Evolutionary conservation across 2,113 vertebrate genomes (phyloP).

Genomic region (Puma concolor): DNA sequence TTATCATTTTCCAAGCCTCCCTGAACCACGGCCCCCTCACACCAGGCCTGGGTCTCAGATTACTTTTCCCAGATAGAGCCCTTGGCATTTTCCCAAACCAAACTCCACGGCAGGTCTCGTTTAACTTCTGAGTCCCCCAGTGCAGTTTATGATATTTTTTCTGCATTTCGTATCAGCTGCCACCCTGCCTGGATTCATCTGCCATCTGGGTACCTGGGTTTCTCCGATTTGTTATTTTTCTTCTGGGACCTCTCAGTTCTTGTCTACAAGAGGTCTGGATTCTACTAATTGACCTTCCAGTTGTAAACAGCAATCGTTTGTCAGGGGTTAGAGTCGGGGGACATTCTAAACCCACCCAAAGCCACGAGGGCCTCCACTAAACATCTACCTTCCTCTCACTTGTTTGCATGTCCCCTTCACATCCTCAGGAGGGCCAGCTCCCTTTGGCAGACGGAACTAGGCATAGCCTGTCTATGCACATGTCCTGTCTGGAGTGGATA

Average conservation of each 20-base stretch:
- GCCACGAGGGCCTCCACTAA: background rate
- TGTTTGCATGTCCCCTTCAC: background rate
- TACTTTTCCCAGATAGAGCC: slow-evolving; percentile 22
- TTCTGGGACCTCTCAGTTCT: background rate
- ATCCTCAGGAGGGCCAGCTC: background rate
- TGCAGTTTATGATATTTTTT: background rate
- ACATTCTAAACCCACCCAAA: background rate
- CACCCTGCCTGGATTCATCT: background rate
- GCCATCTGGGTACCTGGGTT: background rate
- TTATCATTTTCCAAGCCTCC: slow-evolving; percentile 35
- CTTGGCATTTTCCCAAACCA: slow-evolving; percentile 20
- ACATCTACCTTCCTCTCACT: background rate
- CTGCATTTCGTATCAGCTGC: background rate
- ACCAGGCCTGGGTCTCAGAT: background rate
- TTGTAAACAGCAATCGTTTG: background rate
- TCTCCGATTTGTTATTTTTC: background rate
- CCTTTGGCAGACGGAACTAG: background rate
- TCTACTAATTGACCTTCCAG: background rate
- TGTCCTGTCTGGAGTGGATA: background rate
- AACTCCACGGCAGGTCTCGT: background rate
- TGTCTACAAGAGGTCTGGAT: background rate
- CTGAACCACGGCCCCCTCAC: background rate
- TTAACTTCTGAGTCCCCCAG: background rate
- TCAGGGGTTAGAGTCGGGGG: background rate
- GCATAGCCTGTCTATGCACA: accelerated